Evolutionary conservation across 2,113 vertebrate species (phyloP), one percentile per base, ranked within the genome.

Genomic region (Fregata magnificens): DNA sequence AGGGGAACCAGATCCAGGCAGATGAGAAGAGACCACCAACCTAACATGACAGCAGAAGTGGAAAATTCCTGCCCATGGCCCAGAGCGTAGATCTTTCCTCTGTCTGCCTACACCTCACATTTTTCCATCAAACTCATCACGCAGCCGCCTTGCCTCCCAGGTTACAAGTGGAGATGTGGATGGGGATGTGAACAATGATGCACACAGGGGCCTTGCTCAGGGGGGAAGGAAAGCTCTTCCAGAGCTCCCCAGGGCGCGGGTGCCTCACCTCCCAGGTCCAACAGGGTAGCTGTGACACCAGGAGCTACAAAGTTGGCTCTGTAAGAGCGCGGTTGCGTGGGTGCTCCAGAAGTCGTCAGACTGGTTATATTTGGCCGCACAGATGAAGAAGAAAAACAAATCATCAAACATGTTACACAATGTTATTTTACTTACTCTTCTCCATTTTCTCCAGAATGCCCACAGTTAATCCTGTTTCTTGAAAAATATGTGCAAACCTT

Each of bases 61-160:
- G 26, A 85, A 94, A 90, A 72, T 12, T 62, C 38, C 38, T 50
- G 34, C 38, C 53, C 6, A 1, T 24, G n/a, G 26, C 26, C 47
- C 4, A 2, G 11, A 38, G 26, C 0, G 0, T 16, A 34, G 47
- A 16, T 65, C n/a, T 84, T 86, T 58, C 29, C 13, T 86, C 21
- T 76, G 32, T 19, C 29, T 52, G 40, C 25, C 34, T 38, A 14
- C 42, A 65, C 20, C 18, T 79, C 24, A 20, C 9, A 11, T 95
- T 56, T 90, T 76, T 22, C 66, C 62, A 52, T 47, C 49, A 24
- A 62, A 66, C 32, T 86, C 6, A 9, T 56, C 52, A 42, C 13
- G 2, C 13, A 80, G 40, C 9, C 3, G 1, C 55, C 58, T 69
- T 55, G 50, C 34, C 44, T 67, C 26, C 29, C n/a, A 59, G 6